Evolutionary conservation across 2,797 vertebrate species (phyloP), one percentile per base, ranked within the genome.

Genomic region (Tragelaphus eurycerus): DNA sequence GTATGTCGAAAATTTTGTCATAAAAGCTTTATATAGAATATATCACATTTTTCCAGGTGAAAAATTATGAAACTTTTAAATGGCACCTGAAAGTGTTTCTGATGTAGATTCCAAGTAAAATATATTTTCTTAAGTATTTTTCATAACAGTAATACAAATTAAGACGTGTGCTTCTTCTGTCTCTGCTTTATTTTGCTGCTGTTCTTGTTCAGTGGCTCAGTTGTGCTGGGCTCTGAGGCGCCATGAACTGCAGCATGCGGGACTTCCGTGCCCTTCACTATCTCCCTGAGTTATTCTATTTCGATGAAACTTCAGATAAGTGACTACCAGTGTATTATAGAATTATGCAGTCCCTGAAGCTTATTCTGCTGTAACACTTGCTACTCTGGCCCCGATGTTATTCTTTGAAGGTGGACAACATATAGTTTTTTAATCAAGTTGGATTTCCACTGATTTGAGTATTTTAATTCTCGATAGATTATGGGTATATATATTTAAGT

Each of bases 61-160:
- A 78, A 96, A 64, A 60, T 74, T 57, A 48, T 48, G 17, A 82
- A 78, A 50, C 29, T 74, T 74, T 93, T 86, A 67, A 48, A 48
- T 93, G 43, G 84, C 17, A 54, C 38, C 74, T 57, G 31, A 92
- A 97, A 87, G 16, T 55, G 2, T 83, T 92, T 64, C 15, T 82
- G n/a, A 34, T 54, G 6, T 81, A n/a, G 8, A 43, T 83, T 98
- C 96, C 38, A 97, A 96, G 91, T 23, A 79, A 95, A 94, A 82
- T 81, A 13, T 62, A 57, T 94, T 96, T 96, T 92, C 43, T 54
- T 74, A 25, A 91, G 4, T 92, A 59, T 92, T 94, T 88, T 95
- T 82, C 62, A 31, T 62, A 94, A 55, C 54, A 14, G 4, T 90
- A 14, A 50, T 59, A 79, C 23, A 67, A 97, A 19, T 21, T 59